Conservation (phyloP, 1,140 invertebrate species). For the Hermetia illucens region DNA sequence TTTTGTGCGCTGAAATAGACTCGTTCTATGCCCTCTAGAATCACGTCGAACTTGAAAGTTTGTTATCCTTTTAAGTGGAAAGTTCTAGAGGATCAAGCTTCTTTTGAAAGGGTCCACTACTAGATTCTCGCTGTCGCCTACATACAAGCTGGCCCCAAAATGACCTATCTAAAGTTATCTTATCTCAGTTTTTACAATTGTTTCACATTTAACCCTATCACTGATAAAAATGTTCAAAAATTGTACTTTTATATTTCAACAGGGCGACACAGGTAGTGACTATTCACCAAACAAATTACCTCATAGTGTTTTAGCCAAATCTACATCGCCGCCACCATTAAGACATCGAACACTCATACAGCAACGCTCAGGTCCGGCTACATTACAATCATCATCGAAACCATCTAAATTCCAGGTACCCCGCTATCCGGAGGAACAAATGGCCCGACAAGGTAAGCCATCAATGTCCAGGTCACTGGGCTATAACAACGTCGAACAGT, state of each 20-base stretch:
- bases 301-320: slow-evolving; percentile 31
- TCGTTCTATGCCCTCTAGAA: too few species aligned
- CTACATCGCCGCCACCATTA: slow-evolving; percentile 30
- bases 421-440: slow-evolving; percentile 28
- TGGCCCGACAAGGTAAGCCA: slow-evolving; percentile 23
- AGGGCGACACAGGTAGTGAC: slow-evolving; percentile 31
- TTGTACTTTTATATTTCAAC: slow-evolving; percentile 1
- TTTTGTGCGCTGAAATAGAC: too few species aligned
- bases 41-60: too few species aligned
- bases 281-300: slow-evolving; percentile 34
- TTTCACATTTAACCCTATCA: not conserved
- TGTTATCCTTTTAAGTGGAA: too few species aligned
- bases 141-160: too few species aligned
- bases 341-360: slow-evolving; percentile 29
- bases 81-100: too few species aligned
- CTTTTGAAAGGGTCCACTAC: too few species aligned
- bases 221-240: not conserved
- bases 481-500: slow-evolving; percentile 7
- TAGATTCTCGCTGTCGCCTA: too few species aligned
- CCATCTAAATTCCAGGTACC: slow-evolving; percentile 29
- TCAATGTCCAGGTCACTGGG: slow-evolving; percentile 14
- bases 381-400: slow-evolving; percentile 23
- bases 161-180: not conserved
- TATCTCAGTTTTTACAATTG: not conserved
- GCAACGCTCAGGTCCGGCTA: slow-evolving; percentile 27